Evolutionary conservation across 1,140 invertebrate genomes (phyloP), one percentile per base, ranked within the genome.

Genomic region (Apis dorsata): DNA sequence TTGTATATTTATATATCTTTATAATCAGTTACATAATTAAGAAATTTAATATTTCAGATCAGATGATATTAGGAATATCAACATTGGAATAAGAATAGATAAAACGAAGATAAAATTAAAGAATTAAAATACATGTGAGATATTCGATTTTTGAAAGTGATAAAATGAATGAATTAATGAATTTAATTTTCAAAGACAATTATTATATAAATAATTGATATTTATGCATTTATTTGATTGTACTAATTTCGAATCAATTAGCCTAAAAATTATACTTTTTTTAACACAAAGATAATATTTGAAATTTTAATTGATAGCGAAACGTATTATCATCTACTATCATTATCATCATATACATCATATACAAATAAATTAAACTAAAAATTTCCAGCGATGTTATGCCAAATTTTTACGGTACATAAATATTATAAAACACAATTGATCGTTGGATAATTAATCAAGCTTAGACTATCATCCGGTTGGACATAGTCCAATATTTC

Each of bases 401-500:
- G 15, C 15, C 34, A 44, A 55, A 55, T 55, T 55, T 55, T 55
- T 55, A 63, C 24, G 24, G 7, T 9, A 19, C 17, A 4, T 34
- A 17, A 19, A 65, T 4, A 17, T 19, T 65, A 34, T 44, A 21
- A 24, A 2, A 55, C 24, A 13, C 51, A 19, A 17, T 55, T n/a
- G 69, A 72, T 44, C 2, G 34, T 21, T 21, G 34, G 12, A 19
- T 34, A 11, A 17, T 68, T 44, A 69, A 69, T 69, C 66, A 34
- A 44, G 34, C 65, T 13, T 68, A 21, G 68, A 44, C 69, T 85
- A 81, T 85, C 85, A 49, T 85, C 62, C 55, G 68, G n/a, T 44
- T 71, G 83, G 71, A 69, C 78, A 71, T 62, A 78, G 82, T 75
- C 69, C 82, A 66, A 55, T 57, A 81, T 75, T 83, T 81, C 77